Evolutionary conservation across 37 sponge, comb jelly and placozoan species (phyloP), one percentile per base, ranked within the genome.

Genomic region (Petrosia ficiformis): DNA sequence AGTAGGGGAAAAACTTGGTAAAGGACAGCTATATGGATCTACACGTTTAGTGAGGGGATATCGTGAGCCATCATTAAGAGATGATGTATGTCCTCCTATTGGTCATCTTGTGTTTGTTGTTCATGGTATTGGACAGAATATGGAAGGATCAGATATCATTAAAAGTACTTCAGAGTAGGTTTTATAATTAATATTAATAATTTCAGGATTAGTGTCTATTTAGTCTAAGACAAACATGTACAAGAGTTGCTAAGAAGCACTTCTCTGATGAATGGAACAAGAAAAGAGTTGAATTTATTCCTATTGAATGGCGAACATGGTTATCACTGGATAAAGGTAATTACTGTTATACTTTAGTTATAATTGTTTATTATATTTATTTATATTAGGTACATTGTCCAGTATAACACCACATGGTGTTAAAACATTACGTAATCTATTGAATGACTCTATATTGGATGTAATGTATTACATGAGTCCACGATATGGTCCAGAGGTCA

Each of bases 91-190:
- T 0, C 89, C 93, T 35, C 89, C 92, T 26, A 82, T 91, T 56
- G 78, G 77, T 39, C 96, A 95, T 57, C 28, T 95, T 30, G 89
- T 95, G 52, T 85, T 95, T 65, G 80, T 82, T 4, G 33, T 92
- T 2, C 96, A 95, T 57, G 96, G 96, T 8, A 92, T 95, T 38
- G 96, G 96, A 0, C 93, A 95, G 70, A 78, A 78, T 40, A 74
- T 88, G 78, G 80, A 87, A 14, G 35, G 32, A 31, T 54, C 89
- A 42, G 57, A 64, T 59, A 79, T 91, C 61, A 40, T 37, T n/a
- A 91, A 82, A 70, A 82, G 57, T 30, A 76, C 84, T 0, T 42
- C 41, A 16, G 87, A 86, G 92, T 91, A 42, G 65, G 87, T 37
- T 25, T 14, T 77, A 1, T 11, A 31, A 32, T 24, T 29, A 8